Evolutionary conservation across 2,888 invertebrate species (phyloP).

Genomic region (Thera obeliscata): DNA sequence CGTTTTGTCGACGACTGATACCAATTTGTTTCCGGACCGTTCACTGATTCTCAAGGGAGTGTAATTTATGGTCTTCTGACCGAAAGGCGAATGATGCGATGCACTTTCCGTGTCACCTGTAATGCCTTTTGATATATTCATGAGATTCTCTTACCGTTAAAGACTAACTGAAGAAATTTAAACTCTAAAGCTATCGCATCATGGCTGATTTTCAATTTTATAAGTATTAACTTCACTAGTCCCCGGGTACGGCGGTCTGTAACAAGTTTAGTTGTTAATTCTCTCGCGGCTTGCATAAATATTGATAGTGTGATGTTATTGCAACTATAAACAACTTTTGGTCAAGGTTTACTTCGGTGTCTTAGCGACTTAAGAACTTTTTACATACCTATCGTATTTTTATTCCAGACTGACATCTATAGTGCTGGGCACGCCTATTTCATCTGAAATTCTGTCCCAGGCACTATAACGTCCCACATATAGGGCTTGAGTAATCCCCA

Average conservation of each 20-base stretch:
- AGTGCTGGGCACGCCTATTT: no score
- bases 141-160: conserved; percentile 43
- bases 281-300: conserved; percentile 47
- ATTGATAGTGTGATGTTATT: conserved; percentile 41
- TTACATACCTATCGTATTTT: no score
- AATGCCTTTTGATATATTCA: conserved; percentile 51
- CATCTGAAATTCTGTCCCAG: no score
- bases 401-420: no score
- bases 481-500: no score
- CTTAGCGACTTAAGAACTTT: no score
- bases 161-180: conserved; percentile 30
- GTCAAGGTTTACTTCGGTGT: neutral
- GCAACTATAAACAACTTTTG: conserved; percentile 18
- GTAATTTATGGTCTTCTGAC: conserved; percentile 41
- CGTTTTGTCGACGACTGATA: conserved; percentile 29
- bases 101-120: conserved; percentile 51
- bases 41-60: conserved; percentile 33
- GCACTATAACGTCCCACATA: no score
- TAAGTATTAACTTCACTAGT: conserved; percentile 18
- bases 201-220: conserved; percentile 43
- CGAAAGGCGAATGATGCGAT: conserved; percentile 48
- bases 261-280: conserved; percentile 47
- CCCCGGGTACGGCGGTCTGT: conserved; percentile 32
- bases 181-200: conserved; percentile 39
- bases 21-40: conserved; percentile 28